Percentiles rank a stretch among this genome's conserved stretches.
phyloP scores from a whole-genome alignment of 2,797 vertebrate genomes.

The Lemur catta region DNA sequence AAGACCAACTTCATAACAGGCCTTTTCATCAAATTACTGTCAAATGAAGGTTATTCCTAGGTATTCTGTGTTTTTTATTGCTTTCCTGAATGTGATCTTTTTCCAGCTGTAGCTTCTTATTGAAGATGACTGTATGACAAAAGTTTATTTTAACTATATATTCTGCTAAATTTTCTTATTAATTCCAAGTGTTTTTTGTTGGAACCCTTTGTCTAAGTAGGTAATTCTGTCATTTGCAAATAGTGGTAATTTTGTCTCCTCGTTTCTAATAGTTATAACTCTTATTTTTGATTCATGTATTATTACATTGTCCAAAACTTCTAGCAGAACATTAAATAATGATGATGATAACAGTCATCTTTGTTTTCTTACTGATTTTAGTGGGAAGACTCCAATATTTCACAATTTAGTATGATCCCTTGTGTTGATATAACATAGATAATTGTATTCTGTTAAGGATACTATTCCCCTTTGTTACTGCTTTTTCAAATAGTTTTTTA shows the following conservation, averaged over 20 bases:
- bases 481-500: neutral
- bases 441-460: neutral
- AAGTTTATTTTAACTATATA: slow-evolving; percentile 33
- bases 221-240: slow-evolving; percentile 23
- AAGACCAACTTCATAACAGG: neutral
- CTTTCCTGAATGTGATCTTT: neutral
- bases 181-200: slow-evolving; percentile 13
- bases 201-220: neutral
- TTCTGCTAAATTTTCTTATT: slow-evolving; percentile 25
- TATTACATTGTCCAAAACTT: neutral
- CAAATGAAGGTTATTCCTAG: neutral
- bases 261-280: neutral
- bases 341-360: neutral
- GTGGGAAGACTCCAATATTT: neutral
- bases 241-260: neutral
- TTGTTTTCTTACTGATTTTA: slow-evolving; percentile 2
- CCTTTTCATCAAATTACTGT: neutral
- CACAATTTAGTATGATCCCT: neutral
- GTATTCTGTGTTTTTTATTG: slow-evolving; percentile 3
- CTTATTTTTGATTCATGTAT: neutral
- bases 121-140: neutral
- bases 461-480: neutral
- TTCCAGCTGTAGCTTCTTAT: neutral
- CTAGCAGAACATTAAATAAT: neutral
- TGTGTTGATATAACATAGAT: neutral